Percentiles rank a stretch among this genome's conserved stretches.
phyloP scores from a whole-genome alignment of 2,113 vertebrate genomes.

The Passer montanus region DNA sequence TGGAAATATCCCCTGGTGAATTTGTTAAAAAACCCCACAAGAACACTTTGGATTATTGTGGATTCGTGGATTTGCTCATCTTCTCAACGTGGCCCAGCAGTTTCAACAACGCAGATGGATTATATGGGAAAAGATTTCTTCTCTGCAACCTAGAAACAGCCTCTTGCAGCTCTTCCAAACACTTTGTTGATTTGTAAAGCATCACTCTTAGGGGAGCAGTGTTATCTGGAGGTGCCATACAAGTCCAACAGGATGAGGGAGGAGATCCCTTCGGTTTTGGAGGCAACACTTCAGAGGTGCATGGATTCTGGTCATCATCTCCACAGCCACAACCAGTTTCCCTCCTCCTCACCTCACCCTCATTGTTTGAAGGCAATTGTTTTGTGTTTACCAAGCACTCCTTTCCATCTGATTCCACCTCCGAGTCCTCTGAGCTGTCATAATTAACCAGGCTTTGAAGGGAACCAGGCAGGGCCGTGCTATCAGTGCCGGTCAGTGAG shows the following conservation, averaged over 20 bases:
- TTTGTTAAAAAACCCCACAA: not conserved
- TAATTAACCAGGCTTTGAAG: slow-evolving; percentile 83
- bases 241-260: not conserved
- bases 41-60: not conserved
- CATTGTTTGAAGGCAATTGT: not conserved
- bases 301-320: not conserved
- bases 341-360: not conserved
- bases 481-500: not conserved
- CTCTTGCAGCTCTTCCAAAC: slow-evolving; percentile 79
- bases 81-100: slow-evolving; percentile 74
- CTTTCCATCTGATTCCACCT: slow-evolving; percentile 59
- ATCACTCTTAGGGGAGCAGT: not conserved
- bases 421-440: slow-evolving; percentile 86
- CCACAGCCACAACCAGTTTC: not conserved
- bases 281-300: not conserved
- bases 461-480: not conserved
- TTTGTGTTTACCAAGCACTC: not conserved
- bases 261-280: not conserved
- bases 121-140: slow-evolving; percentile 90
- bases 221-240: not conserved
- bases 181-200: slow-evolving; percentile 60
- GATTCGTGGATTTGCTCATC: not conserved
- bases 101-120: slow-evolving; percentile 85
- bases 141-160: slow-evolving; percentile 82
- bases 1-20: not conserved